These are phyloP conservation scores for Nannoperca obscura DNA, from an alignment of 2,797 vertebrate species.

Conservation along the genomic window DNA sequence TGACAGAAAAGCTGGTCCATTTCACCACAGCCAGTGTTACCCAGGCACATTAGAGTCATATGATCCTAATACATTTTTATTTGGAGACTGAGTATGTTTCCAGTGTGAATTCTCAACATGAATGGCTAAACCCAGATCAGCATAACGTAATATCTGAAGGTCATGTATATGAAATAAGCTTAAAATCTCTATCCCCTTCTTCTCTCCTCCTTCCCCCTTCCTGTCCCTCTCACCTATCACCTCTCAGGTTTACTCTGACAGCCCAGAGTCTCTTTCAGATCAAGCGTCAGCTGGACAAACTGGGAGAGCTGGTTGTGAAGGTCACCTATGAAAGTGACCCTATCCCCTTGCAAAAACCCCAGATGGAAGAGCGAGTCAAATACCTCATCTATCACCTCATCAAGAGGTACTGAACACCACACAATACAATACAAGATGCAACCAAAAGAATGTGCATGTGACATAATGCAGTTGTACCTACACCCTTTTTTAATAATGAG, in stretches of 20 bases:
- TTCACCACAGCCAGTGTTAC: background rate
- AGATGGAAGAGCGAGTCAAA: conserved; percentile 92
- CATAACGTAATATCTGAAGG: background rate
- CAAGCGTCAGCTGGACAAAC: conserved; percentile 93
- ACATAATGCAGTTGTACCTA: background rate
- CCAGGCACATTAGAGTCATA: background rate
- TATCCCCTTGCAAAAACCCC: conserved; percentile 91
- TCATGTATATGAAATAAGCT: background rate
- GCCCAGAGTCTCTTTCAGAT: conserved; percentile 97
- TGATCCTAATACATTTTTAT: background rate
- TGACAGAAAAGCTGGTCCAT: no score
- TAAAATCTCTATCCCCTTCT: no score
- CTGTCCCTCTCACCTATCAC: background rate
- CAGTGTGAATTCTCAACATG: background rate
- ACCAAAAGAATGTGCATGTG: background rate
- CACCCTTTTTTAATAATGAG: background rate
- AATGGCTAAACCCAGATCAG: background rate
- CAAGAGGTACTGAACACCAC: conserved; percentile 86
- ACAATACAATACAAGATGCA: background rate
- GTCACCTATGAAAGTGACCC: conserved; percentile 96
- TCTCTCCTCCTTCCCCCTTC: background rate
- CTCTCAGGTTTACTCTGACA: conserved; percentile 90
- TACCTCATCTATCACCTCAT: conserved; percentile 94
- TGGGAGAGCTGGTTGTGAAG: conserved; percentile 93
- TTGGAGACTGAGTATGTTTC: background rate